phyloP scores from a whole-genome alignment of 1,140 invertebrate species.

The Panagrolaimus sp. region DNA sequence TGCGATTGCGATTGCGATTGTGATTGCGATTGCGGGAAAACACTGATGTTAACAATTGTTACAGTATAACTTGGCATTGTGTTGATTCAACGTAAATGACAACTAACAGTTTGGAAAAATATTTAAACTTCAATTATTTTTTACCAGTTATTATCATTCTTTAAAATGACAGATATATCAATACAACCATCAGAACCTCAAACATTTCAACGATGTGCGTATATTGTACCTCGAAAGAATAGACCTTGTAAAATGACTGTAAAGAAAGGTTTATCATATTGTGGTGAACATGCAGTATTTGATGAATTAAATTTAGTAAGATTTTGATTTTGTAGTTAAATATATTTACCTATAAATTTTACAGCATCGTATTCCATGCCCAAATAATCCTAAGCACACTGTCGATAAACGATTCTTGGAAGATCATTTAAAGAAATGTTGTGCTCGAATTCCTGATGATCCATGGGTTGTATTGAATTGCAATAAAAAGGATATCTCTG shows the following conservation, averaged over 20 bases:
- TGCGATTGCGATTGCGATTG: too few relatives aligned
- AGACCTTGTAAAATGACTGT: not conserved
- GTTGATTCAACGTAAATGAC: too few relatives aligned
- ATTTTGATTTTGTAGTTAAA: too few relatives aligned
- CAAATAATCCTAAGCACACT: constrained; percentile 4
- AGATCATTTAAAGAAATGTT: not conserved
- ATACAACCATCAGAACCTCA: not conserved
- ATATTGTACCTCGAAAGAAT: not conserved
- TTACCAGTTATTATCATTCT: too few relatives aligned
- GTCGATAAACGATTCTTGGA: not conserved
- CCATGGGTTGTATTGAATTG: not conserved
- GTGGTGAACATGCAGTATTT: not conserved
- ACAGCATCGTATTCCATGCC: not conserved
- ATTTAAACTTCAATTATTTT: too few relatives aligned
- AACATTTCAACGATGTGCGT: not conserved
- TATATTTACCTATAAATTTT: not conserved
- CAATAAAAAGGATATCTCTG: not conserved
- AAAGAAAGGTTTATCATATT: not conserved
- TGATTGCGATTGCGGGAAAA: too few relatives aligned
- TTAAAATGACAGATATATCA: too few relatives aligned
- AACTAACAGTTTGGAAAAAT: too few relatives aligned
- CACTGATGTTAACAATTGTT: too few relatives aligned
- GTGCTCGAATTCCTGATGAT: not conserved
- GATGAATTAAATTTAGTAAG: not conserved
- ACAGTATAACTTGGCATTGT: too few relatives aligned